Percentiles rank a stretch among this genome's conserved stretches.
Evolutionary conservation across 2,113 vertebrate genomes (phyloP).

Genomic region (Thamnaconus septentrionalis): DNA sequence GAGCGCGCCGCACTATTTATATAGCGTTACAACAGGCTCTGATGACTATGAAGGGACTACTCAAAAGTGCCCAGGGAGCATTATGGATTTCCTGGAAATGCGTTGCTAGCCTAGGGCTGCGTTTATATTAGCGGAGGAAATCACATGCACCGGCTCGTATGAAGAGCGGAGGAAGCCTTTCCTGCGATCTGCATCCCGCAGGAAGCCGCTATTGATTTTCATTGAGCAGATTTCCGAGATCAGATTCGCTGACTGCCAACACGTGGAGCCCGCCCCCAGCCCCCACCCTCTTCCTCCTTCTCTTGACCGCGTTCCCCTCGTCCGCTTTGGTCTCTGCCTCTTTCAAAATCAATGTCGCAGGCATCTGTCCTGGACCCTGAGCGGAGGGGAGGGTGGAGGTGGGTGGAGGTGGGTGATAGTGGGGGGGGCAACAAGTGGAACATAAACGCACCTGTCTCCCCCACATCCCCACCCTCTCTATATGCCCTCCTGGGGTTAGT

Average conservation of each 20-base stretch:
- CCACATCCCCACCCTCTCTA: constrained; percentile 27
- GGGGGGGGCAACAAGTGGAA: constrained; percentile 61
- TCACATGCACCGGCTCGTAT: constrained; percentile 27
- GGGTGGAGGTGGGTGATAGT: no score
- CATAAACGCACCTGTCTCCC: constrained; percentile 63
- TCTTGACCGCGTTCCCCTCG: neutral
- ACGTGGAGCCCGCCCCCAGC: neutral
- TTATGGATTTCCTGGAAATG: constrained; percentile 55
- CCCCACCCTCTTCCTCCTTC: constrained; percentile 17
- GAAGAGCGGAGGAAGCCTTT: constrained; percentile 15
- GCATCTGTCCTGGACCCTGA: constrained; percentile 32
- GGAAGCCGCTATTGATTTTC: constrained; percentile 41
- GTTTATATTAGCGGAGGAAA: constrained; percentile 36
- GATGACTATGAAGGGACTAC: constrained; percentile 53
- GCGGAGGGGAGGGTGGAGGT: no score
- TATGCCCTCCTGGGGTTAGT: constrained; percentile 50
- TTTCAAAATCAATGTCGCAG: constrained; percentile 44
- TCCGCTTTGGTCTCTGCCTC: constrained; percentile 13
- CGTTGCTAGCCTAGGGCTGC: constrained; percentile 47
- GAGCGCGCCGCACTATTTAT: constrained; percentile 41
- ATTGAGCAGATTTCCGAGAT: constrained; percentile 37
- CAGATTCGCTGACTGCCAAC: constrained; percentile 18
- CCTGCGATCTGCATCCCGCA: constrained; percentile 26
- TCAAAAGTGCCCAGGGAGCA: constrained; percentile 38
- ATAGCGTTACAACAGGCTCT: constrained; percentile 45